Percentiles rank a stretch among this genome's conserved stretches.
phyloP scores from a whole-genome alignment of 2,888 invertebrate species.

The Caenorhabditis imperialis region DNA sequence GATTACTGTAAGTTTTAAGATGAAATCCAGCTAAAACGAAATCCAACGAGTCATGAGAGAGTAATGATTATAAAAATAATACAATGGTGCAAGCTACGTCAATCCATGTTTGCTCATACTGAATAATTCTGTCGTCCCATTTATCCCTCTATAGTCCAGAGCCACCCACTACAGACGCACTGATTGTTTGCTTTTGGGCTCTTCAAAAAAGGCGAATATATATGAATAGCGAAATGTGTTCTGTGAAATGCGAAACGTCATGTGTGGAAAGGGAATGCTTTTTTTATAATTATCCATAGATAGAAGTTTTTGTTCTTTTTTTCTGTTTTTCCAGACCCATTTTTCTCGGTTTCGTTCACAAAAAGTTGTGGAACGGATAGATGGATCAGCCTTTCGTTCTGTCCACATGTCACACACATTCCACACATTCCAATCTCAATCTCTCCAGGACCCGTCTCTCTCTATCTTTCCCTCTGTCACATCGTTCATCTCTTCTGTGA shows the following conservation, averaged over 20 bases:
- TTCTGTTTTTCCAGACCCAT: no score
- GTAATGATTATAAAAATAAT: no score
- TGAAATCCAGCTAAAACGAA: no score
- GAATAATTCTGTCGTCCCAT: constrained; percentile 31
- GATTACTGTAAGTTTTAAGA: background rate
- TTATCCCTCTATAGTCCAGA: constrained; percentile 1
- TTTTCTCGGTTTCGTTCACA: background rate
- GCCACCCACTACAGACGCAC: constrained; percentile 5
- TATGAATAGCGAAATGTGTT: background rate
- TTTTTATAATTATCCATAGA: no score
- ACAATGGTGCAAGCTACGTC: constrained; percentile 4
- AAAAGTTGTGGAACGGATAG: constrained; percentile 46
- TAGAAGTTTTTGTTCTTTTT: no score
- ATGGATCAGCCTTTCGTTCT: background rate
- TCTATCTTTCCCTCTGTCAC: constrained; percentile 35
- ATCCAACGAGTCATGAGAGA: background rate
- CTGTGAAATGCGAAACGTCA: background rate
- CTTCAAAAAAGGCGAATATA: background rate
- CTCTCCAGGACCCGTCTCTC: constrained; percentile 9
- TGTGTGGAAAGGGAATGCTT: no score
- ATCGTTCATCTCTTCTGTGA: constrained; percentile 42
- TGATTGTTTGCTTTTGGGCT: constrained; percentile 36
- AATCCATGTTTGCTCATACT: constrained; percentile 49
- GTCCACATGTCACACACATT: constrained; percentile 53
- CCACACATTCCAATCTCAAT: constrained; percentile 50